These are phyloP conservation scores for Heloderma charlesbogerti DNA, from an alignment of 2,113 vertebrate genomes.

Conservation along the genomic window DNA sequence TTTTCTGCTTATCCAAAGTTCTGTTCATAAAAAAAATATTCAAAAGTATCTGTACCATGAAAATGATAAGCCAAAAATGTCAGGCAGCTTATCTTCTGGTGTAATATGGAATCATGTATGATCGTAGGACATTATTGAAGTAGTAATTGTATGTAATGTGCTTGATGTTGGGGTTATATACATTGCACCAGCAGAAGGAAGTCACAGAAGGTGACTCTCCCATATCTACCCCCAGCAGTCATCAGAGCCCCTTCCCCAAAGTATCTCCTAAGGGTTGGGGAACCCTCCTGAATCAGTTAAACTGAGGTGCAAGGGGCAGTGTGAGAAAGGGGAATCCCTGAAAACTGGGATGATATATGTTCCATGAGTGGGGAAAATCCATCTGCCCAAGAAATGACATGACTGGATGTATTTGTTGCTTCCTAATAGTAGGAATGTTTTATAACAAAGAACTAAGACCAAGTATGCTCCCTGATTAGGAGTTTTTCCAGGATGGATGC, in stretches of 20 bases:
- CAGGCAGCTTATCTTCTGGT: neutral
- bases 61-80: conserved; percentile 25
- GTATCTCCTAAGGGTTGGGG: too few relatives aligned
- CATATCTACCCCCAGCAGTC: too few relatives aligned
- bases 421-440: neutral
- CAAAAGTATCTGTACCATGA: neutral
- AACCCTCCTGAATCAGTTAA: neutral
- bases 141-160: neutral
- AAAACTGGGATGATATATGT: too few relatives aligned
- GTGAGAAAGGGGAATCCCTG: neutral
- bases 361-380: too few relatives aligned
- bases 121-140: neutral
- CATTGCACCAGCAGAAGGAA: too few relatives aligned
- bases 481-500: neutral
- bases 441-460: neutral
- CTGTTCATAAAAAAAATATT: conserved; percentile 30
- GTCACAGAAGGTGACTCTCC: too few relatives aligned
- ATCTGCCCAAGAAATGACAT: neutral
- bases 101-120: neutral
- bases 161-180: neutral
- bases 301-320: neutral
- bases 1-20: conserved; percentile 36
- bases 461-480: neutral
- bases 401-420: neutral
- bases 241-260: too few relatives aligned